A percentile compares a stretch with the other conserved stretches of the same genome.
phyloP scores from a whole-genome alignment of 2,888 invertebrate genomes.

The Tipula helvola region DNA sequence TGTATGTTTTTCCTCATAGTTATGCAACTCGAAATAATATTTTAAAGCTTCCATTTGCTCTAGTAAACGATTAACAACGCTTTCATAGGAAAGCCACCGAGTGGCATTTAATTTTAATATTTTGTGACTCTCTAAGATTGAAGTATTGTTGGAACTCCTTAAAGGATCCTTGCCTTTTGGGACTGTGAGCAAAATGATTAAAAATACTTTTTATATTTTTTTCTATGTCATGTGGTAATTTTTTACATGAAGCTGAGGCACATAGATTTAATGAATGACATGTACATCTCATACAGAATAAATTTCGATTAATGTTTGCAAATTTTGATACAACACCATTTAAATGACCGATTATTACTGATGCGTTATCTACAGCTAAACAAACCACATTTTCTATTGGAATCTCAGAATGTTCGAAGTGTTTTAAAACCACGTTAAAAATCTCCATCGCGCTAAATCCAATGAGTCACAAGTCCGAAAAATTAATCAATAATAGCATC shows the following conservation, averaged over 20 bases:
- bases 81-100: not conserved
- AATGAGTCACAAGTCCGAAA: not conserved
- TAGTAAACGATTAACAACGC: not conserved
- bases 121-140: no score
- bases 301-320: no score
- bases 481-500: not conserved
- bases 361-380: not conserved
- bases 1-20: not conserved
- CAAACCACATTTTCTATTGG: not conserved
- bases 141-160: not conserved
- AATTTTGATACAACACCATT: not conserved
- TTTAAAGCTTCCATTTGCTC: not conserved
- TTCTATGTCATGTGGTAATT: not conserved
- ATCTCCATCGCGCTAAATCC: not conserved
- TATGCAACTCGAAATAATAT: not conserved
- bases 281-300: no score
- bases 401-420: not conserved
- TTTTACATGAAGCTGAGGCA: no score
- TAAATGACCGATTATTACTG: not conserved
- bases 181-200: not conserved
- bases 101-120: not conserved
- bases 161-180: not conserved
- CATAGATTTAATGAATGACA: no score
- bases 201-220: not conserved
- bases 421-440: not conserved